These are phyloP conservation scores for Athripsodes cinereus DNA, from an alignment of 2,888 invertebrate species.

Conservation along the genomic window DNA sequence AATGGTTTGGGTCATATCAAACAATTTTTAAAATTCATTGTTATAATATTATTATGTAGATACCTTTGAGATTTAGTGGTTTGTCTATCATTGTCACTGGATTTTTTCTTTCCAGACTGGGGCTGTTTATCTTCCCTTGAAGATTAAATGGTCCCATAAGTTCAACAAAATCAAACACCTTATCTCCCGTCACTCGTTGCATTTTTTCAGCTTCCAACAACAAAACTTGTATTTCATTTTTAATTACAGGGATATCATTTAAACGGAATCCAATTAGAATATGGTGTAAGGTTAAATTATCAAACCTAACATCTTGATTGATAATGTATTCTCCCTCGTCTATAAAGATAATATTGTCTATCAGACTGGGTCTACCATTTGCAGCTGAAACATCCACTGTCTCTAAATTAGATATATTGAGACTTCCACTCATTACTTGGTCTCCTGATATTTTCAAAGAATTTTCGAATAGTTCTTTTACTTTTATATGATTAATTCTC, in stretches of 20 bases:
- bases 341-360: constrained; percentile 36
- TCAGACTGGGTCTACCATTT: constrained; percentile 23
- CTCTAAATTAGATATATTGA: constrained; percentile 8
- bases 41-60: not conserved
- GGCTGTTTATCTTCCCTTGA: constrained; percentile 42
- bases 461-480: constrained; percentile 40
- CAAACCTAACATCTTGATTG: constrained; percentile 41
- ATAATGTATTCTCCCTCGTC: constrained; percentile 39
- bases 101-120: constrained; percentile 37
- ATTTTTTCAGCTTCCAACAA: constrained; percentile 35
- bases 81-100: constrained; percentile 42
- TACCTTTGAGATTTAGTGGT: constrained; percentile 38
- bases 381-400: constrained; percentile 6
- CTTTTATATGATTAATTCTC: constrained; percentile 43
- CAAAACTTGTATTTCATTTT: constrained; percentile 42
- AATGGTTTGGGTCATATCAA: no score
- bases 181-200: constrained; percentile 41
- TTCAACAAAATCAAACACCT: constrained; percentile 40
- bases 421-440: constrained; percentile 38
- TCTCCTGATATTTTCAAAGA: constrained; percentile 43
- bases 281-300: constrained; percentile 36
- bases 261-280: constrained; percentile 39
- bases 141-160: constrained; percentile 40
- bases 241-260: constrained; percentile 42
- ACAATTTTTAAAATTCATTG: not conserved